Evolutionary conservation across 37 sponge, comb jelly and placozoan species (phyloP), one percentile per base, ranked within the genome.

Genomic region (Oopsacas minuta): DNA sequence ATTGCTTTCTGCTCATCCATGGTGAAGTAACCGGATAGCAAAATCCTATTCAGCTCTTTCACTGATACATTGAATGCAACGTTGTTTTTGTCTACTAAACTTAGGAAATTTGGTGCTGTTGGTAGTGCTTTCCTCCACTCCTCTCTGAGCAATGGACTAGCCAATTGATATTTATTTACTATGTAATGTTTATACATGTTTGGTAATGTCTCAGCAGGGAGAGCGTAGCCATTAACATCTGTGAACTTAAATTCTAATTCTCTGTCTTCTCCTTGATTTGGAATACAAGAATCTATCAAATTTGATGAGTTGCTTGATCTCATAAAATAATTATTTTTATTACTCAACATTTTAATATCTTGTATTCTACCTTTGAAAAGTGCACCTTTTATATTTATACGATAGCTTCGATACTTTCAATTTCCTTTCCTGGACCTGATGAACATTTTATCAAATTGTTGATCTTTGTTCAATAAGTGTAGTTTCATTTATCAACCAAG

Each of bases 41-140:
- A 34, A 20, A 61, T 61, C 75, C 28, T 61, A 34, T 61, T 61
- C 75, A 61, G 28, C 75, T 61, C 75, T 12, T 61, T 61, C 7
- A 61, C 75, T 61, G 75, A 25, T n/a, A 61, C 75, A 34, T 61
- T 61, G 30, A 61, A 61, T 25, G 75, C 75, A n/a, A 61, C 75
- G 28, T 61, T 61, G 30, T 61, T 61, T 12, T 61, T 61, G 28
- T 61, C 75, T 3, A 61, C 75, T 61, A 61, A 61, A 10, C 30
- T 61, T 61, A 61, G 22, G 22, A 61, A 61, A n/a, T n/a, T 61
- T 61, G 75, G 75, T 61, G 75, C 75, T 5, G 75, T 61, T 61
- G 75, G 75, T 61, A 61, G 30, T n/a, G 28, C 5, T 61, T 3
- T 61, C 30, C 22, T 61, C 75, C 75, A 61, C 5, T 61, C 28